Evolutionary conservation across 2,888 invertebrate species (phyloP), one percentile per base, ranked within the genome.

Genomic region (Osmoderma eremita): DNA sequence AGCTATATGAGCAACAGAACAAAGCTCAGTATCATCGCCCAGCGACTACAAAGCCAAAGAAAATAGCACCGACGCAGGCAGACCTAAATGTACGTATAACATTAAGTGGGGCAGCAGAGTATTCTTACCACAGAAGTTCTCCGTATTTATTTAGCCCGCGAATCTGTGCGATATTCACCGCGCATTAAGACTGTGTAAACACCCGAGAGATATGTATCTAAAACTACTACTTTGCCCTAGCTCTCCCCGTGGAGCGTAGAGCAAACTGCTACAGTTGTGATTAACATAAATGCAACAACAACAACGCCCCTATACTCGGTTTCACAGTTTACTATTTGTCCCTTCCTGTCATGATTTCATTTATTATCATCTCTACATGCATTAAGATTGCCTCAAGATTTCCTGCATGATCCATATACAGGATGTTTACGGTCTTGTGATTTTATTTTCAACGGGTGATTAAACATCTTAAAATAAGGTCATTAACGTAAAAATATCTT

Each of bases 181-280:
- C 51, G 51, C 63, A 63, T 63, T 63, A 63, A 63, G 63, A 41
- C 51, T 41, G 22, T 51, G 51, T 51, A 63, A 63, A 51, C 20
- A 51, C 42, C 58, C 51, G 51, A 39, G 45, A 63, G 51, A 63
- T 63, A 63, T 63, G 41, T 51, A 63, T 51, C 51, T 63, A 63
- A 51, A 53, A 39, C 50, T 50, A 30, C 50, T 51, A 30, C 20
- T 30, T n/a, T n/a, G 17, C 38, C 13, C 50, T 12, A 6, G 15
- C 22, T 24, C 42, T 42, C 12, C n/a, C 18, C 30, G 3, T 13
- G 48, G 36, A 53, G 41, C 51, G 30, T 22, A 51, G 42, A 63
- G 51, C 41, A 42, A 63, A 63, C 39, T 51, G 63, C 41, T 63
- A 51, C 38, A 42, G 39, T 38, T 53, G 51, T 63, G 63, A 63